A percentile compares a stretch with the other conserved stretches of the same genome.
phyloP scores from a whole-genome alignment of 2,113 vertebrate species.

The Tenebrosternarchus preto region DNA sequence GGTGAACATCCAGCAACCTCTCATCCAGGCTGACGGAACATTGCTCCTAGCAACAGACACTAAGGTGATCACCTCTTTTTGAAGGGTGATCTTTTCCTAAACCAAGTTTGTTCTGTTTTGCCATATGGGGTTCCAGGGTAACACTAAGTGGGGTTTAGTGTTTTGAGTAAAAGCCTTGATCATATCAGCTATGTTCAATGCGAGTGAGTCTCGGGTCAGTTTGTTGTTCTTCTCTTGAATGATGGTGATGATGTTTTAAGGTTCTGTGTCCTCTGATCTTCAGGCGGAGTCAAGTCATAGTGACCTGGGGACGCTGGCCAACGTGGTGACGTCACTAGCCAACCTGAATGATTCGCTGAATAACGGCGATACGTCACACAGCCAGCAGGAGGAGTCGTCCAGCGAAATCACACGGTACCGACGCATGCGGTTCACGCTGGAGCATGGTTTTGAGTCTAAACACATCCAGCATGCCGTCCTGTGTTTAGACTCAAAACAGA shows the following conservation, averaged over 20 bases:
- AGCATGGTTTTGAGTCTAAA: too few species aligned
- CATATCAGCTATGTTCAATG: too few species aligned
- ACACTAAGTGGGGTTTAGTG: too few species aligned
- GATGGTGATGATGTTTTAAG: neutral
- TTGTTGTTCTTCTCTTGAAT: neutral
- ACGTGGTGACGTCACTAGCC: slow-evolving; percentile 94
- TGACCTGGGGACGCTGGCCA: slow-evolving; percentile 93
- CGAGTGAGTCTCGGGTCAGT: too few species aligned
- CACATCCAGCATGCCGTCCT: neutral
- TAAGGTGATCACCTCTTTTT: slow-evolving; percentile 76
- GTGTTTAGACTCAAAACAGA: neutral
- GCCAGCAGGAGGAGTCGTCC: slow-evolving; percentile 86
- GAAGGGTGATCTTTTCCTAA: neutral
- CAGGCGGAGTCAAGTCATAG: slow-evolving; percentile 89
- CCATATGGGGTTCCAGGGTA: too few species aligned
- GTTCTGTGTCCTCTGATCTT: slow-evolving; percentile 4
- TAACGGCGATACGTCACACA: slow-evolving; percentile 87
- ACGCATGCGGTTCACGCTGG: too few species aligned
- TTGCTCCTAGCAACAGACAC: slow-evolving; percentile 87
- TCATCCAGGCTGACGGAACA: slow-evolving; percentile 92
- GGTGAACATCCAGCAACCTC: slow-evolving; percentile 96
- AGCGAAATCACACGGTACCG: slow-evolving; percentile 88
- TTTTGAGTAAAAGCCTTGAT: too few species aligned
- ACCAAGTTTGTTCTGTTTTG: too few species aligned
- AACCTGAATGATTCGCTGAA: slow-evolving; percentile 83